Conservation (phyloP, 2,113 vertebrate species). For the Sander vitreus region DNA sequence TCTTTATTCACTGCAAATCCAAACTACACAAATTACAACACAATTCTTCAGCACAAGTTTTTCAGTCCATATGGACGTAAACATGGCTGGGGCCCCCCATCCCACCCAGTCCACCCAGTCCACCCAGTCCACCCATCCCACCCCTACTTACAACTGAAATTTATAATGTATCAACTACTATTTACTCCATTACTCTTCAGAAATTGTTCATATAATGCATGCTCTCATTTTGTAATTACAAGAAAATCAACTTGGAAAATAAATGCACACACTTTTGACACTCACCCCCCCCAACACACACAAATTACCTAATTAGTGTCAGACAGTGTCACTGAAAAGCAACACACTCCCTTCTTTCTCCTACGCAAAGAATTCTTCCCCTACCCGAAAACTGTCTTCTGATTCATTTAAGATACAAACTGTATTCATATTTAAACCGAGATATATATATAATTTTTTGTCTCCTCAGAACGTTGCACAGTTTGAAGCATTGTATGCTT, state of each 20-base stretch:
- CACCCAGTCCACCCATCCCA: too few relatives aligned
- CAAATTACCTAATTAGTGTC: slow-evolving; percentile 55
- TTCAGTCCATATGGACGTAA: too few relatives aligned
- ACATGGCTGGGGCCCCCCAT: too few relatives aligned
- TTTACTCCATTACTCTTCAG: not conserved
- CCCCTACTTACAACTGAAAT: not conserved
- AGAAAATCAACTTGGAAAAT: not conserved
- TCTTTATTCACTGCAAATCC: too few relatives aligned
- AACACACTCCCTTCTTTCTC: slow-evolving; percentile 49
- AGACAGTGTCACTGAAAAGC: slow-evolving; percentile 45
- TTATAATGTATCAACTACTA: not conserved
- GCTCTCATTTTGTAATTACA: not conserved
- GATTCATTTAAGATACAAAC: slow-evolving; percentile 23
- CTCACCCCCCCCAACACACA: slow-evolving; percentile 12
- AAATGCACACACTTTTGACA: slow-evolving; percentile 19
- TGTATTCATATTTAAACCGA: slow-evolving; percentile 24
- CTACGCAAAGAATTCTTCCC: slow-evolving; percentile 35
- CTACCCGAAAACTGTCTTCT: slow-evolving; percentile 27
- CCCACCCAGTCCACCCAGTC: too few relatives aligned
- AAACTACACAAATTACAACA: too few relatives aligned
- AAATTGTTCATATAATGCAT: not conserved
- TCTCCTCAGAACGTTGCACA: not conserved
- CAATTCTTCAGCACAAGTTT: too few relatives aligned
- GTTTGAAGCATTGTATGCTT: slow-evolving; percentile 3
- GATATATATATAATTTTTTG: not conserved